phyloP scores from a whole-genome alignment of 1,140 invertebrate species.

The Laupala kohalensis region DNA sequence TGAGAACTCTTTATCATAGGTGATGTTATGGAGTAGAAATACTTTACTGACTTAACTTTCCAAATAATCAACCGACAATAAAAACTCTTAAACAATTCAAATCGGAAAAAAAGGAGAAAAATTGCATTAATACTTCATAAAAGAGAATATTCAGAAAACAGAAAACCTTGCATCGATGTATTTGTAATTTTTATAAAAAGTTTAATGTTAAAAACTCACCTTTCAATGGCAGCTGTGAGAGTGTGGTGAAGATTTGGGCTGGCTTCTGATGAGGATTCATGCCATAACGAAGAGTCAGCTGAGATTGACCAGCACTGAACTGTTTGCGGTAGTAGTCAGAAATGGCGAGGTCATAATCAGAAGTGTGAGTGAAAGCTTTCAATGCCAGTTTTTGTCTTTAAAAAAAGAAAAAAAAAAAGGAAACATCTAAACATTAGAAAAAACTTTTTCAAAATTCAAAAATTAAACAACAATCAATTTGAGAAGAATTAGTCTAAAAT shows the following conservation, averaged over 20 bases:
- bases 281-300: constrained; percentile 80
- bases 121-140: neutral
- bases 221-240: constrained; percentile 68
- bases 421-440: constrained; percentile 4
- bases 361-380: constrained; percentile 93
- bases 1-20: neutral
- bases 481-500: neutral
- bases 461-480: neutral
- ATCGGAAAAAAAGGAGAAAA: neutral
- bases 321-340: constrained; percentile 91
- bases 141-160: neutral
- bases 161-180: neutral
- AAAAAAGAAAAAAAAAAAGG: constrained; percentile 18
- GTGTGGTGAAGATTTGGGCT: constrained; percentile 79
- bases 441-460: neutral
- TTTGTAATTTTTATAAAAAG: neutral
- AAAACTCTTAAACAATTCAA: neutral
- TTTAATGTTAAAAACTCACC: too few species aligned
- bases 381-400: constrained; percentile 58
- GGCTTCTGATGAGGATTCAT: constrained; percentile 98
- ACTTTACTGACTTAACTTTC: neutral
- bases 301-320: constrained; percentile 63
- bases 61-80: neutral
- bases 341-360: constrained; percentile 87
- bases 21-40: neutral